A percentile compares a stretch with the other conserved stretches of the same genome.
Evolutionary conservation across 2,888 invertebrate species (phyloP).

Genomic region (Drosophila mayaguana): DNA sequence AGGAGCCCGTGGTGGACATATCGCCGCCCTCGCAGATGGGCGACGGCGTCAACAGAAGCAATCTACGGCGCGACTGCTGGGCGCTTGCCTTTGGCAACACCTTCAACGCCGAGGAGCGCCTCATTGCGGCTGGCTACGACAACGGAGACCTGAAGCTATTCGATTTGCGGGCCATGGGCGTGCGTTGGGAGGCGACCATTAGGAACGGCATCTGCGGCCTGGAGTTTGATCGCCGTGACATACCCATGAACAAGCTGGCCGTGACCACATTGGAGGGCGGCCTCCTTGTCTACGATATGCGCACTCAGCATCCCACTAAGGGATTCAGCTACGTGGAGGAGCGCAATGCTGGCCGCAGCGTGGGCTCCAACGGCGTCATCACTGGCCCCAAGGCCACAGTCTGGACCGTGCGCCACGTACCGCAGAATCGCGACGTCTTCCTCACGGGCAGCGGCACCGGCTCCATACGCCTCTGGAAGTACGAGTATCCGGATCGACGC

Average conservation of each 20-base stretch:
- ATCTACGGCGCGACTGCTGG: slow-evolving; percentile 93
- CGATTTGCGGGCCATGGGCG: slow-evolving; percentile 92
- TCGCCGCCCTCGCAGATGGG: slow-evolving; percentile 82
- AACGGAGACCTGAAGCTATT: slow-evolving; percentile 98
- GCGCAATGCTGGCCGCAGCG: slow-evolving; percentile 84
- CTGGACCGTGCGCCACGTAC: slow-evolving; percentile 95
- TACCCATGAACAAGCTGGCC: slow-evolving; percentile 97
- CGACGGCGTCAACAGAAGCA: slow-evolving; percentile 86
- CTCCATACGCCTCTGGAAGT: slow-evolving; percentile 97
- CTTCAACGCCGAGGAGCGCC: slow-evolving; percentile 93
- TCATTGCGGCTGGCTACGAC: slow-evolving; percentile 96
- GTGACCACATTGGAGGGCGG: slow-evolving; percentile 96
- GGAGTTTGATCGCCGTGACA: slow-evolving; percentile 97
- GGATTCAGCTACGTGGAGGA: slow-evolving; percentile 91
- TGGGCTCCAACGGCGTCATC: slow-evolving; percentile 85
- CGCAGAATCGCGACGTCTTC: slow-evolving; percentile 97
- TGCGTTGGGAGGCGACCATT: slow-evolving; percentile 96
- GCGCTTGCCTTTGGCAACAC: slow-evolving; percentile 96
- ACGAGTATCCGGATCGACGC: slow-evolving; percentile 94
- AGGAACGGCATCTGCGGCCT: slow-evolving; percentile 95
- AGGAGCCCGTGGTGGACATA: slow-evolving; percentile 94
- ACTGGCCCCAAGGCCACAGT: slow-evolving; percentile 92
- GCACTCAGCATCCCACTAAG: slow-evolving; percentile 94
- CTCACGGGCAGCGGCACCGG: slow-evolving; percentile 96
- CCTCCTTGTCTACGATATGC: slow-evolving; percentile 94